Conservation (phyloP, 92 coral and sea anemone species). For the Palythoa grandis region DNA sequence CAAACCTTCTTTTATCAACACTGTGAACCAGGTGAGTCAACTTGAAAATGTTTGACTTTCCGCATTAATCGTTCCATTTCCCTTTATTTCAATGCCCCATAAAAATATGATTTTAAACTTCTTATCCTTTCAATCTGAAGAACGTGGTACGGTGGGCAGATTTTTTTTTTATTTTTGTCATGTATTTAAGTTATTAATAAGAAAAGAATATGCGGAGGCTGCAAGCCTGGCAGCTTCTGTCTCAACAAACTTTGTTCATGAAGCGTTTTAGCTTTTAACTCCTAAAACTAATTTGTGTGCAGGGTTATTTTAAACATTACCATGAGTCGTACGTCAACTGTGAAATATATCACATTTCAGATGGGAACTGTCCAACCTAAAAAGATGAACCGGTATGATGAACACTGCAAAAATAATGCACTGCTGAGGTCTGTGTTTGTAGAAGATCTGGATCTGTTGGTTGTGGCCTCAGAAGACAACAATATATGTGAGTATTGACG, state of each 20-base stretch:
- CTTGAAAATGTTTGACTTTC: background rate
- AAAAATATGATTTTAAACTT: too few species aligned
- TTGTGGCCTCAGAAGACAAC: slow-evolving; percentile 95
- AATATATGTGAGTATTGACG: slow-evolving; percentile 46
- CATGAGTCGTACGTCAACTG: background rate
- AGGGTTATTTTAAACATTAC: background rate
- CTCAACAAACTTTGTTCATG: too few species aligned
- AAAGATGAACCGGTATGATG: slow-evolving; percentile 34
- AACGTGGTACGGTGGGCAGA: too few species aligned
- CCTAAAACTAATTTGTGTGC: too few species aligned
- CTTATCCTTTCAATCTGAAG: too few species aligned
- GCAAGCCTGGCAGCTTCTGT: too few species aligned
- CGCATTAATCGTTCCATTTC: background rate
- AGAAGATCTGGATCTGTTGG: slow-evolving; percentile 89
- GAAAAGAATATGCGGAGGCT: too few species aligned
- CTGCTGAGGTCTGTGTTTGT: slow-evolving; percentile 91
- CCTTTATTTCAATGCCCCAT: too few species aligned
- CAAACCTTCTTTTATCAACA: slow-evolving; percentile 65
- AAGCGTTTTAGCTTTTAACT: too few species aligned
- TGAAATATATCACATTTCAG: slow-evolving; percentile 27
- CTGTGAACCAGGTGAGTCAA: slow-evolving; percentile 67
- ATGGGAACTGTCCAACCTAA: slow-evolving; percentile 44
- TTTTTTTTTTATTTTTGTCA: background rate
- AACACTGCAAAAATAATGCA: slow-evolving; percentile 80
- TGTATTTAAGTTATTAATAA: too few species aligned